Evolutionary conservation across 2,113 vertebrate genomes (phyloP).

Genomic region (Oryzias curvinotus): DNA sequence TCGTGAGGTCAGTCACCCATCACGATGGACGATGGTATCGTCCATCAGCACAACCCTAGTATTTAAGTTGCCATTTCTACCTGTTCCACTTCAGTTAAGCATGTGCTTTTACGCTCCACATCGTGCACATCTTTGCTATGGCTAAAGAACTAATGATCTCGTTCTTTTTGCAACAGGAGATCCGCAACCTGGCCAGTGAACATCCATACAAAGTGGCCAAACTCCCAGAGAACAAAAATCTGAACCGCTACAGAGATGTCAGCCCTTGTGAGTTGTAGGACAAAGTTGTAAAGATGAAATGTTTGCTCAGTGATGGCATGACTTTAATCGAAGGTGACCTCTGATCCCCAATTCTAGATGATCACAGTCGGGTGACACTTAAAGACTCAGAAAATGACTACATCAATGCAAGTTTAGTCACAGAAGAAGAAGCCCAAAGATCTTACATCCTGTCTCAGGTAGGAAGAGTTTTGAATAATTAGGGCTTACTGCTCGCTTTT

Average conservation of each 20-base stretch:
- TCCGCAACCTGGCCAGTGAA: constrained; percentile 90
- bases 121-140: neutral
- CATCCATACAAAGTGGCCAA: constrained; percentile 92
- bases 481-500: neutral
- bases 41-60: too few relatives aligned
- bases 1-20: too few relatives aligned
- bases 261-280: constrained; percentile 90
- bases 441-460: constrained; percentile 96
- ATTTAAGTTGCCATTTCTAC: neutral
- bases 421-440: constrained; percentile 90
- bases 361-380: constrained; percentile 95
- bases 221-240: constrained; percentile 90
- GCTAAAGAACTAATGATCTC: constrained; percentile 12
- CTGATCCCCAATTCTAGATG: constrained; percentile 79
- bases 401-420: constrained; percentile 94
- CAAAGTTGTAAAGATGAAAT: neutral
- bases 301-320: fast-evolving
- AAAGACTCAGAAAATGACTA: constrained; percentile 93
- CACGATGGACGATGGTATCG: too few relatives aligned
- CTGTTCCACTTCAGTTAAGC: neutral
- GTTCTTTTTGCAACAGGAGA: constrained; percentile 83
- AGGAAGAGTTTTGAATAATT: constrained; percentile 8
- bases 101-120: neutral
- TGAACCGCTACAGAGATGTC: constrained; percentile 98
- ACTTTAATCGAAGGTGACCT: constrained; percentile 14